Evolutionary conservation across 1,140 invertebrate genomes (phyloP), one percentile per base, ranked within the genome.

Genomic region (Pseudomyrmex gracilis): DNA sequence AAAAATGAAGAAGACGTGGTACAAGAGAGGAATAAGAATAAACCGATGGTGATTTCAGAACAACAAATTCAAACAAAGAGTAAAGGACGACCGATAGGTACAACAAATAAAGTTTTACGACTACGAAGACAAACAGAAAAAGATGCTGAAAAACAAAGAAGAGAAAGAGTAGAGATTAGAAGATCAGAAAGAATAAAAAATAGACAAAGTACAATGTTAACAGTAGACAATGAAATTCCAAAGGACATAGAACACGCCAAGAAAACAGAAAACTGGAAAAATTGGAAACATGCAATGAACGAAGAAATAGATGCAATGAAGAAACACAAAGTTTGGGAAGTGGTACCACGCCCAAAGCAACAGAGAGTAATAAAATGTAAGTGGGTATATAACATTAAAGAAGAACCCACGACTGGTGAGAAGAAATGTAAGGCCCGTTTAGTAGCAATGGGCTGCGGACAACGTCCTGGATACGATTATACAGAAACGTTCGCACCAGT

Each of bases 401-500:
- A 82, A 22, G 24, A 85, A n/a, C 53, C 58, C 2, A 22, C 0
- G 15, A 73, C 60, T 7, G 61, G 2, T 1, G 13, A 67, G 2
- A 8, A 10, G 10, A 4, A 9, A 43, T 82, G 55, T 2, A 82
- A 63, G 4, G 77, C 64, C 2, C 20, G 64, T 5, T 10, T 85
- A 0, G 84, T 85, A 2, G 84, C 77, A 4, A 8, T 67, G 4
- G 77, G 70, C 13, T 63, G 63, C 57, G 24, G 20, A 15, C 77
- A 82, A 22, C 58, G 70, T 0, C 68, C 61, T 0, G 84, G 78
- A 2, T 17, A 47, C 2, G 78, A 85, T 22, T 85, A 74, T 22
- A 12, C 0, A 1, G 73, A 83, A 71, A 76, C 84, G 1, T 85
- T 83, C 57, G 57, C 71, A 0, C 78, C 84, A 1, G 34, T 70